These are phyloP conservation scores for Toxonevra muliebris DNA, from an alignment of 2,888 invertebrate species.

Conservation along the genomic window DNA sequence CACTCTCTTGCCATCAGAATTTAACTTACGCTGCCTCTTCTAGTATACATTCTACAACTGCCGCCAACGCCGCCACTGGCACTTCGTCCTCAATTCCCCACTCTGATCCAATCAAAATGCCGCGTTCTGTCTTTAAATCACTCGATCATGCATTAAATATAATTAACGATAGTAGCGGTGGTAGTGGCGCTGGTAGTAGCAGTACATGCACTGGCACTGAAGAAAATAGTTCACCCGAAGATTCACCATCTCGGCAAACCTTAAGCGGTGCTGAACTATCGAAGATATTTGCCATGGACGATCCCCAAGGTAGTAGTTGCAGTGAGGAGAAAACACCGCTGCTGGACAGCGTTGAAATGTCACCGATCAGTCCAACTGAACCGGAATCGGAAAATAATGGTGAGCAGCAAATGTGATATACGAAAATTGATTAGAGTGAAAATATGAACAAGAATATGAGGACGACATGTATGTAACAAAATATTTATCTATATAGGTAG, in stretches of 20 bases:
- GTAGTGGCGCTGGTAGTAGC: conserved; percentile 30
- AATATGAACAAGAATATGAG: too few relatives aligned
- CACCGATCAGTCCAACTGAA: conserved; percentile 64
- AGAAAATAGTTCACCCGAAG: conserved; percentile 57
- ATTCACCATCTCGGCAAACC: conserved; percentile 57
- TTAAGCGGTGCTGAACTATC: conserved; percentile 57
- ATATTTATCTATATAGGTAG: too few relatives aligned
- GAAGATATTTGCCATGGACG: conserved; percentile 57
- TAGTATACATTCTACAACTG: conserved; percentile 36
- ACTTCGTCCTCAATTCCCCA: conserved; percentile 29
- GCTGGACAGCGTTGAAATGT: conserved; percentile 65
- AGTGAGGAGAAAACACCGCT: conserved; percentile 65
- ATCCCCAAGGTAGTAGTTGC: conserved; percentile 55
- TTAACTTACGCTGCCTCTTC: conserved; percentile 47
- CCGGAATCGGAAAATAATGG: conserved; percentile 52
- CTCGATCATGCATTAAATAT: conserved; percentile 54
- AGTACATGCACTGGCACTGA: conserved; percentile 39
- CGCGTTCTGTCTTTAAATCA: conserved; percentile 52
- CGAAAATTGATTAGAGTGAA: conserved; percentile 24
- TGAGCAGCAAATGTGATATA: conserved; percentile 54
- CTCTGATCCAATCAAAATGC: neutral
- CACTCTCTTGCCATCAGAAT: conserved; percentile 59
- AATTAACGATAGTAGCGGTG: conserved; percentile 41
- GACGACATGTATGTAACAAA: too few relatives aligned
- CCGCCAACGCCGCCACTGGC: neutral